phyloP scores from a whole-genome alignment of 2,888 invertebrate genomes.

The Anthoptus insignis region DNA sequence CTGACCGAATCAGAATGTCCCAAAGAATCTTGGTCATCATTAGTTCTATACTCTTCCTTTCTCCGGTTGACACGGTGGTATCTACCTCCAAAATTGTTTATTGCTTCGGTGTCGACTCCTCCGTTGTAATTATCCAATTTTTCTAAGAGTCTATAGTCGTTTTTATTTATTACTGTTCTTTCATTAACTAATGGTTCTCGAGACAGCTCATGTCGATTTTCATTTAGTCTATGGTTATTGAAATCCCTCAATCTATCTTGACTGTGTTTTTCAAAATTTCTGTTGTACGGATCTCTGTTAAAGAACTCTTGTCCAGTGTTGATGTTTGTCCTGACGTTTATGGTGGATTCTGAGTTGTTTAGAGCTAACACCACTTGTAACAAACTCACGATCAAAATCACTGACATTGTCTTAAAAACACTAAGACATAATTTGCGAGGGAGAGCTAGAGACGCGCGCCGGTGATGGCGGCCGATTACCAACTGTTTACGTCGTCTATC shows the following conservation, averaged over 20 bases:
- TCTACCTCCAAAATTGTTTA: not conserved
- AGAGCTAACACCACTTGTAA: not conserved
- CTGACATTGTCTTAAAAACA: not conserved
- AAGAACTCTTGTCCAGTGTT: not conserved
- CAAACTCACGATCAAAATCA: not conserved
- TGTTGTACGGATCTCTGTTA: not conserved
- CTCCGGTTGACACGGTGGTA: not conserved
- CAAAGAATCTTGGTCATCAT: not conserved
- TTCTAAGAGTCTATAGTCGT: not conserved
- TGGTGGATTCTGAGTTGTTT: not conserved
- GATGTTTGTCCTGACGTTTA: not conserved
- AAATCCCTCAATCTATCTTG: not conserved
- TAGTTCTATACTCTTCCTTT: not conserved
- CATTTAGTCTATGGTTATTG: not conserved
- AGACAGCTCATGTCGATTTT: not conserved
- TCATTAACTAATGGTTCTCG: not conserved
- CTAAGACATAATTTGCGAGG: not conserved
- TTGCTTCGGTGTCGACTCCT: not conserved
- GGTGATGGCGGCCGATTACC: not conserved
- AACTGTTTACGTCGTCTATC: slow-evolving; percentile 11
- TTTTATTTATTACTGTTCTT: not conserved
- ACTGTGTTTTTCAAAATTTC: not conserved
- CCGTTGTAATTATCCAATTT: not conserved
- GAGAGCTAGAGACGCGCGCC: not conserved
- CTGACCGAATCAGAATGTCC: not conserved